A percentile compares a stretch with the other conserved stretches of the same genome.
phyloP scores from a whole-genome alignment of 2,113 vertebrate genomes.

The Lanius ludovicianus region DNA sequence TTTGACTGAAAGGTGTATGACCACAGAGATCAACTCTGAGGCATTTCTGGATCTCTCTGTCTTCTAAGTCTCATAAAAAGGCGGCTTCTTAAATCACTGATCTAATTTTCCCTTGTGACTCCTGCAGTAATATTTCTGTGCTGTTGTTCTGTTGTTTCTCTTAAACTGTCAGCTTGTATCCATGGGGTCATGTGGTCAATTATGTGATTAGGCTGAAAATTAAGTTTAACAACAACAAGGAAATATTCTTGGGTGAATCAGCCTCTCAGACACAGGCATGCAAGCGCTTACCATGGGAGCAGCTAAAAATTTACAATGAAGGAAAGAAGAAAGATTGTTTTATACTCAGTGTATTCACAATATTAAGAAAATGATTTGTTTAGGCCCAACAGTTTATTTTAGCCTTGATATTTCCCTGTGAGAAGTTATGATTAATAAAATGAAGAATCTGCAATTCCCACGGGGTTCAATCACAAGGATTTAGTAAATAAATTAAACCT shows the following conservation, averaged over 20 bases:
- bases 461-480: not conserved
- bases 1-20: not conserved
- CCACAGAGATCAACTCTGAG: not conserved
- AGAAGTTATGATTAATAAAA: not conserved
- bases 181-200: not conserved
- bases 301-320: not conserved
- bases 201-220: slow-evolving; percentile 27
- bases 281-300: not conserved
- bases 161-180: not conserved
- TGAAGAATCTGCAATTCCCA: not conserved
- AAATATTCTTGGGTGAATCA: not conserved
- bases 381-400: not conserved
- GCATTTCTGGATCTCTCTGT: not conserved
- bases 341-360: not conserved
- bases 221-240: not conserved
- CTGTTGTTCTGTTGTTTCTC: not conserved
- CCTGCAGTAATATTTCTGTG: not conserved
- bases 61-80: not conserved
- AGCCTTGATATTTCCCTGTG: not conserved
- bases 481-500: not conserved
- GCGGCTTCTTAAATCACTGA: not conserved
- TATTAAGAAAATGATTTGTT: not conserved
- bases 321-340: not conserved
- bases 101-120: not conserved
- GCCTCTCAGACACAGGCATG: not conserved